These are phyloP conservation scores for Epinephelus lanceolatus DNA, from an alignment of 2,113 vertebrate genomes.

Conservation along the genomic window DNA sequence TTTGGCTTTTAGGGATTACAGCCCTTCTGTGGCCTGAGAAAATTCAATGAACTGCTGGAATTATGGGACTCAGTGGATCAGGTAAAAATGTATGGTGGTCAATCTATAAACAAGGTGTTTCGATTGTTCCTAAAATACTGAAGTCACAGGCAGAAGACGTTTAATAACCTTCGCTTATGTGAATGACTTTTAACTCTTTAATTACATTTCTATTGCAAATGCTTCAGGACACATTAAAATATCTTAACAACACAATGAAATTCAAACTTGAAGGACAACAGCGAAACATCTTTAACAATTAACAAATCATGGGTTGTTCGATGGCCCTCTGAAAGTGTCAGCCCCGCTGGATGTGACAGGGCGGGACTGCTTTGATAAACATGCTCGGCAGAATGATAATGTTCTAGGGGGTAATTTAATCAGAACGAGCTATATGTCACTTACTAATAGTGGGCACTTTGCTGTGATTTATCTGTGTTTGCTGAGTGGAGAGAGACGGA, in stretches of 20 bases:
- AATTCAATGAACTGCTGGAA: conserved; percentile 13
- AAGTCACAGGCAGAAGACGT: not conserved
- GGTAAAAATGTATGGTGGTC: not conserved
- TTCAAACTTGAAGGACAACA: not conserved
- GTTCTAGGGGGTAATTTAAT: conserved; percentile 79
- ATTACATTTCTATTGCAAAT: not conserved
- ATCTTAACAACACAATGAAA: not conserved
- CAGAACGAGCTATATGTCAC: conserved; percentile 84
- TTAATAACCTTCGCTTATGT: not conserved
- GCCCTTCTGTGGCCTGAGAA: not conserved
- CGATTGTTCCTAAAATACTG: not conserved
- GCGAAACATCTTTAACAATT: conserved; percentile 12
- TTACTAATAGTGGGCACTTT: conserved; percentile 84
- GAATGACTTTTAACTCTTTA: not conserved
- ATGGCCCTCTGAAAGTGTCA: conserved; percentile 40
- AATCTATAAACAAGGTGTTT: not conserved
- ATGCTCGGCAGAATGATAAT: conserved; percentile 73
- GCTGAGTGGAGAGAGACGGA: conserved; percentile 74
- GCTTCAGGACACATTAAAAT: not conserved
- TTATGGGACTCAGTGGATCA: not conserved
- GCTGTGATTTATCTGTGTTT: conserved; percentile 86
- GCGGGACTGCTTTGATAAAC: conserved; percentile 62
- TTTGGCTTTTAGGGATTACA: conserved; percentile 22
- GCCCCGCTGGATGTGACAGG: conserved; percentile 39
- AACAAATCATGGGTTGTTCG: conserved; percentile 41